Evolutionary conservation across 2,113 vertebrate genomes (phyloP).

Genomic region (Sorex fumeus): DNA sequence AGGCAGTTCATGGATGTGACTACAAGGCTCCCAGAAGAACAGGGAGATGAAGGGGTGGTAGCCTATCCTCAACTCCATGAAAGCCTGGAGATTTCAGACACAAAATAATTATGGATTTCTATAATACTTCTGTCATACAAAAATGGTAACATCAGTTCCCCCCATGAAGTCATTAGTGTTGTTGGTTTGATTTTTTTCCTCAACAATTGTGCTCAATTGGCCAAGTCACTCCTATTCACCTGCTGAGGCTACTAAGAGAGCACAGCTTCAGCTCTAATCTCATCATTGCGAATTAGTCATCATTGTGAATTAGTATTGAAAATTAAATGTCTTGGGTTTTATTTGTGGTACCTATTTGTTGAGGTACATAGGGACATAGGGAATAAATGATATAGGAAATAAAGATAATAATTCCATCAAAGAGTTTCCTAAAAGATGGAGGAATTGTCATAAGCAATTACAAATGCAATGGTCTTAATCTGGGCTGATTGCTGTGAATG

Average conservation of each 20-base stretch:
- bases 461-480: constrained; percentile 53
- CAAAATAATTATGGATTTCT: background rate
- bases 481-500: constrained; percentile 43
- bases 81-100: too few relatives aligned
- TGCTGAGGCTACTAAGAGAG: background rate
- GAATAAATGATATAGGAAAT: background rate
- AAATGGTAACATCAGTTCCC: background rate
- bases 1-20: too few relatives aligned
- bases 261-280: background rate
- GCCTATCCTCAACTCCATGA: too few relatives aligned
- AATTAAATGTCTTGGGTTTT: background rate
- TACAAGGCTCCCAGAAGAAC: too few relatives aligned
- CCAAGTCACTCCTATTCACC: background rate
- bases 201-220: background rate
- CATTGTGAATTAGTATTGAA: background rate
- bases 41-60: too few relatives aligned
- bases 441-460: constrained; percentile 56
- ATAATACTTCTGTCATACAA: background rate
- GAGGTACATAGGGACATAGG: too few relatives aligned
- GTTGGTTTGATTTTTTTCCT: background rate
- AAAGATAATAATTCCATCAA: background rate
- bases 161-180: background rate
- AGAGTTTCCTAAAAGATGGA: background rate
- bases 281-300: background rate
- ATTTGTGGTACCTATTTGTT: background rate